Conservation (phyloP, 2,797 vertebrate species). For the Cyclura pinguis region DNA sequence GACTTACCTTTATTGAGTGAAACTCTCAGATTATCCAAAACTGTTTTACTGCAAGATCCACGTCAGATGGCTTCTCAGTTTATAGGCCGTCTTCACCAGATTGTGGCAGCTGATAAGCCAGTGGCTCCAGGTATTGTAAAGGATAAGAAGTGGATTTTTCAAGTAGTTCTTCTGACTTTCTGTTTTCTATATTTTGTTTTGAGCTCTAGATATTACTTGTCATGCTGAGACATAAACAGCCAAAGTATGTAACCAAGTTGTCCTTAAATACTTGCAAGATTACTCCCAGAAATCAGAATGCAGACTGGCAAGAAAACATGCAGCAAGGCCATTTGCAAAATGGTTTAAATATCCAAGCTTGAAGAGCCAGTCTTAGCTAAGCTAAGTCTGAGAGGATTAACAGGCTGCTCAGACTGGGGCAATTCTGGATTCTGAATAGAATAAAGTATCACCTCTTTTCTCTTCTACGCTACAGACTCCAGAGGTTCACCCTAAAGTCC, state of each 20-base stretch:
- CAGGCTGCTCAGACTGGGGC: neutral
- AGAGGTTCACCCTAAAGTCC: neutral
- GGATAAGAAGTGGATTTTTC: neutral
- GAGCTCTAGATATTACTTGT: neutral
- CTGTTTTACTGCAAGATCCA: constrained; percentile 75
- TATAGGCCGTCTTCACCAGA: constrained; percentile 75
- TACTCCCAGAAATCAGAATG: neutral
- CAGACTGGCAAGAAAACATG: neutral
- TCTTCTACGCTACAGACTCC: neutral
- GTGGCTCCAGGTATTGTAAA: constrained; percentile 74
- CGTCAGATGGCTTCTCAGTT: constrained; percentile 82
- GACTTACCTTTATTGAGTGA: constrained; percentile 75
- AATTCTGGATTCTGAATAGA: neutral
- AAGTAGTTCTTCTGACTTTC: neutral
- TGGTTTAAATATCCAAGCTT: neutral
- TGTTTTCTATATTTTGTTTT: neutral
- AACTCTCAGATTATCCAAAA: constrained; percentile 75
- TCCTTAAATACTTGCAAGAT: neutral
- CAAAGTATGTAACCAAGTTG: neutral
- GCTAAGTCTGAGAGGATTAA: neutral
- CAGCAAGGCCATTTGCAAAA: neutral
- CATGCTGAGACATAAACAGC: neutral
- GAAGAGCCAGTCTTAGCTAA: neutral
- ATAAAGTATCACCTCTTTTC: neutral
- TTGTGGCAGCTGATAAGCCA: constrained; percentile 75